Evolutionary conservation across 2,113 vertebrate genomes (phyloP).

Genomic region (Ceyx margarethae): DNA sequence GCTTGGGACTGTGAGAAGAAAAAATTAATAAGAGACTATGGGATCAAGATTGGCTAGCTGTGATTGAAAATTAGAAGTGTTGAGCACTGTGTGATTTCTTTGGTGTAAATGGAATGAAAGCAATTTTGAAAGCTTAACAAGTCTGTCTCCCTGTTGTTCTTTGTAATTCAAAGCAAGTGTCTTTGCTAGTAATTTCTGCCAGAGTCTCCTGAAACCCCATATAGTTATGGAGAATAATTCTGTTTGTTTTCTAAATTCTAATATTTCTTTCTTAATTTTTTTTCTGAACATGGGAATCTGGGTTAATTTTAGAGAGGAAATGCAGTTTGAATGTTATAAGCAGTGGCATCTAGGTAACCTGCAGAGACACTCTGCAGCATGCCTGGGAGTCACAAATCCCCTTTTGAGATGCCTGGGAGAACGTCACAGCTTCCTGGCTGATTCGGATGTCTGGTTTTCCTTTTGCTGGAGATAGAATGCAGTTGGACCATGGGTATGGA

Average conservation of each 20-base stretch:
- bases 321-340: neutral
- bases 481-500: neutral
- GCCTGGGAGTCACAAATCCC: neutral
- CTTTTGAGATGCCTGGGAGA: neutral
- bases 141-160: constrained; percentile 7
- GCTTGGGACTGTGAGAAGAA: no score
- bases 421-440: neutral
- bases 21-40: constrained; percentile 10
- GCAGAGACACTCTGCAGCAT: neutral
- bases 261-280: neutral
- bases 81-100: constrained; percentile 41
- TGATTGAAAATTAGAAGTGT: constrained; percentile 44
- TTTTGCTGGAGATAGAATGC: neutral
- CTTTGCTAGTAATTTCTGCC: neutral
- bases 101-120: constrained; percentile 22
- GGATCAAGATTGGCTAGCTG: neutral
- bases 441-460: neutral
- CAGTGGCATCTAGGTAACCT: neutral
- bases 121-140: constrained; percentile 36
- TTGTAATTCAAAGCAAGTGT: constrained; percentile 28
- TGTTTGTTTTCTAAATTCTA: neutral
- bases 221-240: neutral
- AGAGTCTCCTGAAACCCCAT: neutral
- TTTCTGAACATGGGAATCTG: neutral
- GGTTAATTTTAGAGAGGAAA: neutral